phyloP scores from a whole-genome alignment of 2,113 vertebrate genomes.

The crab-eating macaque (Macaca fascicularis) region DNA sequence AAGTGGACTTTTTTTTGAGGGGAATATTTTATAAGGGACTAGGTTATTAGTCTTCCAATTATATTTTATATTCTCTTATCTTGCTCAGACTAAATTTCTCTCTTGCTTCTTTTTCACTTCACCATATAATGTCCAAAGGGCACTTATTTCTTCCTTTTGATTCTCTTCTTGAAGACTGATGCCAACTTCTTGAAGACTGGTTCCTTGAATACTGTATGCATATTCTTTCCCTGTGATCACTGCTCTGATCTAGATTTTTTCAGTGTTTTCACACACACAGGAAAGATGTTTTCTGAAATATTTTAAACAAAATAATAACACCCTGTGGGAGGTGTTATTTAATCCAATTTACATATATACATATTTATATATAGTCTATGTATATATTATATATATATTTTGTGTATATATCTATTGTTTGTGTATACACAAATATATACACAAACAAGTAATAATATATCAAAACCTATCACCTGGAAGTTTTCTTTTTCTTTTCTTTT shows the following conservation, averaged over 20 bases:
- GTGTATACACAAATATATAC: too few relatives aligned
- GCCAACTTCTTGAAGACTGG: background rate
- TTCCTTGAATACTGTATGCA: background rate
- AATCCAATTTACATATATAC: background rate
- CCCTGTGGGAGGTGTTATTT: background rate
- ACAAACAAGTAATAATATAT: too few relatives aligned
- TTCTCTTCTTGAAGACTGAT: background rate
- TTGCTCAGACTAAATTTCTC: background rate
- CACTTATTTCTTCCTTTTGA: background rate
- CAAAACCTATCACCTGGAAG: too few relatives aligned
- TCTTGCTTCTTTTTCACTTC: background rate
- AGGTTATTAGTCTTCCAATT: background rate
- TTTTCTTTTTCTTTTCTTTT: too few relatives aligned
- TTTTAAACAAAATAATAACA: background rate
- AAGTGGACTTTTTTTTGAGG: fast-evolving
- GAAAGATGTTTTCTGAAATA: background rate
- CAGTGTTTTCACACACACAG: background rate
- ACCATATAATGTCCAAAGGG: background rate
- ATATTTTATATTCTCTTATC: background rate
- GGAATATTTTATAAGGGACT: background rate
- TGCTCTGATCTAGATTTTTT: background rate
- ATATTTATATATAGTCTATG: too few relatives aligned
- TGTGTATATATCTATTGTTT: too few relatives aligned
- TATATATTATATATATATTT: too few relatives aligned
- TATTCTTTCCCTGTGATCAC: background rate